Evolutionary conservation across 2,797 vertebrate species (phyloP), one percentile per base, ranked within the genome.

Genomic region (Lithobates sylvaticus): DNA sequence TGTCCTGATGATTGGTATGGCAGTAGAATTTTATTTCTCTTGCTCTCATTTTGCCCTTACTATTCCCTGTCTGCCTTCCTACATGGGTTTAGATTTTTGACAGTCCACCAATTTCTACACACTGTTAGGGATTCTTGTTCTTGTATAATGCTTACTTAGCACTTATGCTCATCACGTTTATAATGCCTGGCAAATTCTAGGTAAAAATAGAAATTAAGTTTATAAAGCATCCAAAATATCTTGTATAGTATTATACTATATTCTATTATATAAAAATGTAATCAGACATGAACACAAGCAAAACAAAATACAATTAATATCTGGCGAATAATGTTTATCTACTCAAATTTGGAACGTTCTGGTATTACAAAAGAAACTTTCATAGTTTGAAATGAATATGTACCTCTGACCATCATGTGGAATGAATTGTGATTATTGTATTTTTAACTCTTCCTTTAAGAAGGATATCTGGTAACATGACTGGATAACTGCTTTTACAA

Each of bases 1-100:
- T 93, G 91, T 94, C 94, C 94, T 91, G 84, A 91, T 90, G 93
- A 94, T 93, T 93, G 91, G 92, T 91, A 89, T 89, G 39, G 93
- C 87, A 89, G 91, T 90, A 94, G 88, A 82, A 88, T 91, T 91
- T 92, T 93, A 91, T 90, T 93, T 95, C 95, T 93, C 91, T 92
- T 93, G 88, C 69, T 73, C 64, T 77, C 36, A 68, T 73, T 90
- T 90, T 88, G 82, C 83, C 85, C 86, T 88, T 89, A 88, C 77
- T 61, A 78, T 84, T 78, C 50, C 83, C 65, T 58, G 68, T 71
- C 9, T 67, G 21, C 13, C 80, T 64, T 34, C 67, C 75, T 26
- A 70, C 26, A 61, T 15, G 34, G 50, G 18, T 73, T 44, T 64
- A 27, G 42, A 23, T 27, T 81, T 81, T 64, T 39, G 71, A 39